Conservation (phyloP, 2,888 invertebrate species). For the Zhuqinia jingwanae region DNA sequence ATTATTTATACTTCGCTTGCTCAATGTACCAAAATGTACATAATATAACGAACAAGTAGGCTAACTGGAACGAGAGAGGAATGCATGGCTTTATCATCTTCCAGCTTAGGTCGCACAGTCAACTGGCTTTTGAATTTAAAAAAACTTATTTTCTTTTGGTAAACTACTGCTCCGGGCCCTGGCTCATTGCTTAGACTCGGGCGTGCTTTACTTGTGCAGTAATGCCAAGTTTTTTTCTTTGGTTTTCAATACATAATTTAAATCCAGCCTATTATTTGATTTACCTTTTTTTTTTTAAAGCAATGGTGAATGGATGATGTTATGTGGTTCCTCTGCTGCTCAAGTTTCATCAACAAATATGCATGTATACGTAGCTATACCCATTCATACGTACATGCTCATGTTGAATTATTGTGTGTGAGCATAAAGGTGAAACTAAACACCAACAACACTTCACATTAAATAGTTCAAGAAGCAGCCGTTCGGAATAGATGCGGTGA, state of each 20-base stretch:
- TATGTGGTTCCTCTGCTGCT: constrained; percentile 49
- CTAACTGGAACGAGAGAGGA: background rate
- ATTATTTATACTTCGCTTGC: background rate
- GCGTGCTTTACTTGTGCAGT: constrained; percentile 37
- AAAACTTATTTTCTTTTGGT: constrained; percentile 20
- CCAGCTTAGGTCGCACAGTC: constrained; percentile 8
- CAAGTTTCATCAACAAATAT: background rate
- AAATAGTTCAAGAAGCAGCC: constrained; percentile 19
- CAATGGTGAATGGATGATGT: constrained; percentile 19
- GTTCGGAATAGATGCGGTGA: background rate
- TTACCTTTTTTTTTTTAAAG: constrained; percentile 9
- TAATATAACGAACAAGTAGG: background rate
- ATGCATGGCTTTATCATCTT: background rate
- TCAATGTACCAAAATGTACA: too few relatives aligned
- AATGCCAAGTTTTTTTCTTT: constrained; percentile 28
- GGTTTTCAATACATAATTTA: constrained; percentile 19
- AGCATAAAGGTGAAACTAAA: constrained; percentile 35
- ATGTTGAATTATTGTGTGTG: background rate
- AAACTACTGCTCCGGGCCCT: constrained; percentile 28
- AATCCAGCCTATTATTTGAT: constrained; percentile 29
- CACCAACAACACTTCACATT: constrained; percentile 11
- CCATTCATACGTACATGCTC: background rate
- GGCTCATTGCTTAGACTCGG: background rate
- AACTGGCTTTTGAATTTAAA: background rate
- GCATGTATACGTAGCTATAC: background rate